Evolutionary conservation across 1,140 invertebrate genomes (phyloP).

Genomic region (Caenorhabditis tropicalis): DNA sequence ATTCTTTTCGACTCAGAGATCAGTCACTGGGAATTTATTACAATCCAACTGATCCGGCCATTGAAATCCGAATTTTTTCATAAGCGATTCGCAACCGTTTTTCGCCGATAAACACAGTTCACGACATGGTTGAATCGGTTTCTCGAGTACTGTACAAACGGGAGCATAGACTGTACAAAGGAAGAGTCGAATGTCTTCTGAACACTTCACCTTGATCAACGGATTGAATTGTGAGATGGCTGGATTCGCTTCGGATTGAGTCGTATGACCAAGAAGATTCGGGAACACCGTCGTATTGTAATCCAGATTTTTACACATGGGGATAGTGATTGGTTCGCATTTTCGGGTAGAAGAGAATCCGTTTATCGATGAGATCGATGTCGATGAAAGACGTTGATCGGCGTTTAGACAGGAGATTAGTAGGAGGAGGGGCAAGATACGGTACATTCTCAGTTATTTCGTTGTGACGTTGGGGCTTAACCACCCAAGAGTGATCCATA

Average conservation of each 20-base stretch:
- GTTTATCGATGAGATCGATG: conserved; percentile 12
- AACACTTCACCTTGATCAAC: conserved; percentile 93
- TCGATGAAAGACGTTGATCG: conserved; percentile 5
- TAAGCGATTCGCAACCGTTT: conserved; percentile 86
- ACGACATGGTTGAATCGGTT: conserved; percentile 88
- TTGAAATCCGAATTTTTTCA: conserved; percentile 88
- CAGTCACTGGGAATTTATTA: conserved; percentile 83
- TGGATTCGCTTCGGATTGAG: conserved; percentile 90
- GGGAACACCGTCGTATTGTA: conserved; percentile 97
- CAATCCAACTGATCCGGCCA: conserved; percentile 95
- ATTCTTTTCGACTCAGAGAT: conserved; percentile 87
- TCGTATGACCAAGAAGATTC: conserved; percentile 88
- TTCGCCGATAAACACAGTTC: conserved; percentile 84
- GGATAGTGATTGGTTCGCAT: conserved; percentile 90
- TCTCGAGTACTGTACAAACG: conserved; percentile 89
- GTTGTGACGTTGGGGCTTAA: too few species aligned
- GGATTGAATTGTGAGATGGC: conserved; percentile 93
- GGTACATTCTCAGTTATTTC: too few species aligned
- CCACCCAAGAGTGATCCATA: too few species aligned
- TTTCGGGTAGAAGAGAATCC: conserved; percentile 77
- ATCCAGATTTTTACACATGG: conserved; percentile 86
- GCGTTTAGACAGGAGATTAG: not conserved
- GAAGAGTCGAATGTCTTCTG: conserved; percentile 90
- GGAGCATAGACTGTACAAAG: conserved; percentile 89
- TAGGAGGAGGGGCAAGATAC: too few species aligned